Conservation (phyloP, 2,113 vertebrate genomes). For the Eleginops maclovinus region DNA sequence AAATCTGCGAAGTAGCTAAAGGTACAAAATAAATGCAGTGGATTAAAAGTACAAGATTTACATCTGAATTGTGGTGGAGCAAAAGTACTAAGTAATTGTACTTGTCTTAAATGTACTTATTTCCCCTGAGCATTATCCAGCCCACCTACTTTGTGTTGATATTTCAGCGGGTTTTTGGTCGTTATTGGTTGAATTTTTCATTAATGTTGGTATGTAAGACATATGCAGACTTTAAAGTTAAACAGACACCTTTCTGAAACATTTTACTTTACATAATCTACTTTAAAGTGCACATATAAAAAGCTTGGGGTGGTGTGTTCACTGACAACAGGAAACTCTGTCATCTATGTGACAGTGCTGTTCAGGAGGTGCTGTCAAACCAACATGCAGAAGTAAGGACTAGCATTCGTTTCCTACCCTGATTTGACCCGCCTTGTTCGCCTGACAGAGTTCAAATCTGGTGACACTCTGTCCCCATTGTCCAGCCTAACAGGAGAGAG, state of each 20-base stretch:
- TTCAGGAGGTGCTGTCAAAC: not conserved
- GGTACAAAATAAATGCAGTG: too few species aligned
- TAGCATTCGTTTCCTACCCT: not conserved
- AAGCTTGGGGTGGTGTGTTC: slow-evolving; percentile 16
- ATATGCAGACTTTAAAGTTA: not conserved
- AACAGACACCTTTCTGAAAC: not conserved
- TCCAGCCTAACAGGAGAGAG: slow-evolving; percentile 2
- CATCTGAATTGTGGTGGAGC: too few species aligned
- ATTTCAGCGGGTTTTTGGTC: not conserved
- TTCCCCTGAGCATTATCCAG: not conserved
- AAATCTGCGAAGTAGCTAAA: too few species aligned
- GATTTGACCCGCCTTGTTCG: not conserved
- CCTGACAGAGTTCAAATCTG: not conserved
- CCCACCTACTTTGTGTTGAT: not conserved
- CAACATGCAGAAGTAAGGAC: not conserved
- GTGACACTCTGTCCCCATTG: slow-evolving; percentile 17
- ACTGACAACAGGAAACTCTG: slow-evolving; percentile 10
- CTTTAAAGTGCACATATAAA: not conserved
- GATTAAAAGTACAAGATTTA: too few species aligned
- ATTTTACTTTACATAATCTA: not conserved
- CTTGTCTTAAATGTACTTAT: too few species aligned
- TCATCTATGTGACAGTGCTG: not conserved
- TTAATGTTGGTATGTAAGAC: not conserved
- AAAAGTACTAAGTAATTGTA: too few species aligned
- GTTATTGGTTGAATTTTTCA: not conserved